Conservation (phyloP, 2,113 vertebrate genomes). For the Tapirus terrestris region DNA sequence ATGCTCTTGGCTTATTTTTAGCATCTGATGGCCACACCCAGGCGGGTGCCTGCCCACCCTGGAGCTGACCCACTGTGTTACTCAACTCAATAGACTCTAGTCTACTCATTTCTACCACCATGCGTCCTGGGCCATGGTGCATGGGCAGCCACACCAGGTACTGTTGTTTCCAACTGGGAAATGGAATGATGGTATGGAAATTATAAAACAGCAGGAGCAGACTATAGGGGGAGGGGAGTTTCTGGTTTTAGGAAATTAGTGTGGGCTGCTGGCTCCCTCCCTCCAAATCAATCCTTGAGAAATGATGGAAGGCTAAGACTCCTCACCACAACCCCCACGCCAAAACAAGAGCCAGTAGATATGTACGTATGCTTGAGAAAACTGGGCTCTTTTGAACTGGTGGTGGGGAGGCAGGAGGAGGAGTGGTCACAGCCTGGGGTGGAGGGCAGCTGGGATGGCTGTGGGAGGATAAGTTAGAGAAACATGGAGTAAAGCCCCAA, state of each 20-base stretch:
- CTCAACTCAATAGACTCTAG: neutral
- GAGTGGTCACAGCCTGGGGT: neutral
- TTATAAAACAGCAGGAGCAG: neutral
- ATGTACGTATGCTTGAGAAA: neutral
- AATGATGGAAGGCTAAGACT: neutral
- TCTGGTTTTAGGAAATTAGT: neutral
- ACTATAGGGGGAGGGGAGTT: neutral
- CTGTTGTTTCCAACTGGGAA: neutral
- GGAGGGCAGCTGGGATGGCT: neutral
- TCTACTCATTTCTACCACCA: neutral
- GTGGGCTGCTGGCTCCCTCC: neutral
- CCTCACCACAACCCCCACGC: neutral
- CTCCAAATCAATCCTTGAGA: neutral
- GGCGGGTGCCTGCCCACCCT: neutral
- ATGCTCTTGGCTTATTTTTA: neutral
- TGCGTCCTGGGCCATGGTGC: neutral
- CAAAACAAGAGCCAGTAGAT: neutral
- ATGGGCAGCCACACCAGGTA: neutral
- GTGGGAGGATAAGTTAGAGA: neutral
- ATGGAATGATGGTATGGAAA: neutral
- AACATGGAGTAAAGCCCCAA: neutral
- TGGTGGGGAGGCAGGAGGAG: neutral
- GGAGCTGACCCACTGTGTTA: neutral
- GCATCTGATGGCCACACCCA: neutral
- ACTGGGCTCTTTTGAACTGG: neutral